Conservation (phyloP, 2,797 vertebrate genomes). For the Sardinella longiceps region DNA sequence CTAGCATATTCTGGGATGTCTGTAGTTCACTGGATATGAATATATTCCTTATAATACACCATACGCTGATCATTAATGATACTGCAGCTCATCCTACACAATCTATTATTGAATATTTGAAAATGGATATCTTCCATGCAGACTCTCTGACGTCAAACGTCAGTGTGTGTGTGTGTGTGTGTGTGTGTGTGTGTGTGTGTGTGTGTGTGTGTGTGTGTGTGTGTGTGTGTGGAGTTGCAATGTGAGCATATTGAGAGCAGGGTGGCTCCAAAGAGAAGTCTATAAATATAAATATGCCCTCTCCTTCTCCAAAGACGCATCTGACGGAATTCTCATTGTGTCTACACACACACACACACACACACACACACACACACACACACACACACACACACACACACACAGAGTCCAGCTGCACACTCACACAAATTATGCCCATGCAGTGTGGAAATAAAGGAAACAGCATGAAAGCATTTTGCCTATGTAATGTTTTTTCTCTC, state of each 20-base stretch:
- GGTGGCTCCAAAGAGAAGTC: background rate
- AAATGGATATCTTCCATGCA: no score
- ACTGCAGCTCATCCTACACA: no score
- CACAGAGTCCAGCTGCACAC: no score
- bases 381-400: background rate
- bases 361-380: background rate
- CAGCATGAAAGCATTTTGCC: constrained; percentile 10
- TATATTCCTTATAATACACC: no score
- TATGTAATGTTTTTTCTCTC: background rate
- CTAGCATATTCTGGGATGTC: no score
- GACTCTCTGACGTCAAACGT: background rate
- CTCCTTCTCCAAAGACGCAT: background rate
- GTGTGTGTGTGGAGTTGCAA: background rate
- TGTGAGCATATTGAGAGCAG: background rate
- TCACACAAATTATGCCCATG: no score
- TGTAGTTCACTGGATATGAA: no score
- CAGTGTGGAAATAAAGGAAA: background rate
- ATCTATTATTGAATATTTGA: no score
- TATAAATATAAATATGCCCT: background rate
- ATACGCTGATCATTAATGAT: no score
- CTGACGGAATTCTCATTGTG: background rate
- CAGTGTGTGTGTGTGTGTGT: no score
- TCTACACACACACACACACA: background rate
- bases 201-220: no score
- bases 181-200: background rate